These are phyloP conservation scores for Sarcophaga caerulescens DNA, from an alignment of 2,888 invertebrate genomes.

Conservation along the genomic window DNA sequence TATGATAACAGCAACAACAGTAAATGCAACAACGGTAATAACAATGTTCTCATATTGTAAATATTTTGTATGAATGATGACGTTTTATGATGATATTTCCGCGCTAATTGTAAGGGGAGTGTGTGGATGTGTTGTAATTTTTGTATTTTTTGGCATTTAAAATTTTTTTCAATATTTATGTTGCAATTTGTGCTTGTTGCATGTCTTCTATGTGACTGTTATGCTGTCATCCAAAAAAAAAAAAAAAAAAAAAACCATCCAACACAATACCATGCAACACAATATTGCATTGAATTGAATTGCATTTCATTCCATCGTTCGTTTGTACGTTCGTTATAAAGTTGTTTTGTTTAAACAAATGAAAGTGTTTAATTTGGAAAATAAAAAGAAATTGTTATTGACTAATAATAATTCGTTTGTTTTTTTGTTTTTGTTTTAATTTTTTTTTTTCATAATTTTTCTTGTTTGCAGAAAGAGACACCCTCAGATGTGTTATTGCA, in stretches of 20 bases:
- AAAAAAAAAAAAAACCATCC: neutral
- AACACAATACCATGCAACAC: neutral
- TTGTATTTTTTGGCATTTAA: conserved; percentile 51
- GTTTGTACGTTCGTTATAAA: conserved; percentile 29
- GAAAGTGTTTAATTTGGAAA: conserved; percentile 57
- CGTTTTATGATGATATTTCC: conserved; percentile 50
- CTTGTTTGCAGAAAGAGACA: conserved; percentile 90
- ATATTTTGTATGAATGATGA: conserved; percentile 29
- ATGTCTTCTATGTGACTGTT: conserved; percentile 57
- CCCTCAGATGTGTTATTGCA: conserved; percentile 96
- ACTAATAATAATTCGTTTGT: conserved; percentile 39
- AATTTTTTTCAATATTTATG: conserved; percentile 56
- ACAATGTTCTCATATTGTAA: conserved; percentile 43
- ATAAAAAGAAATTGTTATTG: conserved; percentile 40
- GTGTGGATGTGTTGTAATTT: conserved; percentile 1
- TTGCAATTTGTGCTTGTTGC: conserved; percentile 56
- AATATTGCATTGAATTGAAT: conserved; percentile 1
- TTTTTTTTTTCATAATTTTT: neutral
- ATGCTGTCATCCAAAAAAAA: conserved; percentile 45
- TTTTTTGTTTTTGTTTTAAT: conserved; percentile 16
- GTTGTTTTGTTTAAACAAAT: conserved; percentile 50
- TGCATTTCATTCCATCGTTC: conserved; percentile 22
- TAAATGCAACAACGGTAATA: neutral
- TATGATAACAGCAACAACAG: conserved; percentile 5
- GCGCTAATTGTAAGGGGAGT: conserved; percentile 44